A percentile compares a stretch with the other conserved stretches of the same genome.
These are phyloP conservation scores for Candidula unifasciata DNA, from an alignment of 2,888 invertebrate species.

Conservation along the genomic window DNA sequence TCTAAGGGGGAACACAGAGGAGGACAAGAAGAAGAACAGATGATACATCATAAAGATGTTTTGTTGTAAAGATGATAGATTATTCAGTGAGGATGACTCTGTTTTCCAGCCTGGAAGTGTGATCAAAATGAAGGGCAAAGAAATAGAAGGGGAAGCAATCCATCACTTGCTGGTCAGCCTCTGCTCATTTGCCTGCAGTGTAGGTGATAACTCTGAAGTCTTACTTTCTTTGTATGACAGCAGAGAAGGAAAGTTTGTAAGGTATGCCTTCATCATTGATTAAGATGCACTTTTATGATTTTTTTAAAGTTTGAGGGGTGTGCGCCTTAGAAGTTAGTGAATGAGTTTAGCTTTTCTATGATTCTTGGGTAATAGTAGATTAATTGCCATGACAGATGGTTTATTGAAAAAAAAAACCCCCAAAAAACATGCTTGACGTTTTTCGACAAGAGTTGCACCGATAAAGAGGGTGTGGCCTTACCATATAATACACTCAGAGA, in stretches of 20 bases:
- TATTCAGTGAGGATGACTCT: not conserved
- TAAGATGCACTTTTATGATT: not conserved
- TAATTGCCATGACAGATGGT: no score
- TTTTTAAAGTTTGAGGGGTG: not conserved
- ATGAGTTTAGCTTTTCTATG: no score
- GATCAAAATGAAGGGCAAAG: constrained; percentile 60
- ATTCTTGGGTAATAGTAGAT: no score
- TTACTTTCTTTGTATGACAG: constrained; percentile 92
- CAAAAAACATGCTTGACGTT: no score
- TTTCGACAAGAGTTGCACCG: no score
- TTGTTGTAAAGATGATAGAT: not conserved
- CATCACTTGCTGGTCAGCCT: constrained; percentile 92
- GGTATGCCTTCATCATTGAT: constrained; percentile 69
- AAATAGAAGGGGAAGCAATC: constrained; percentile 78
- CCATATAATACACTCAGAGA: no score
- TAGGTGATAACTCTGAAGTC: constrained; percentile 92
- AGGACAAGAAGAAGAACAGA: not conserved
- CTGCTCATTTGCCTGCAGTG: constrained; percentile 91
- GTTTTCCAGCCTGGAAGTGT: constrained; percentile 24
- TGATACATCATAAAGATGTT: not conserved
- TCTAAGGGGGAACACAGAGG: no score
- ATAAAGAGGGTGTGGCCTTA: no score
- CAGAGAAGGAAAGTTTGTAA: constrained; percentile 86
- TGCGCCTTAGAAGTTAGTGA: no score
- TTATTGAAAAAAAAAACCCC: no score